phyloP scores from a whole-genome alignment of 2,888 invertebrate genomes.

The Plagiodera versicolora region DNA sequence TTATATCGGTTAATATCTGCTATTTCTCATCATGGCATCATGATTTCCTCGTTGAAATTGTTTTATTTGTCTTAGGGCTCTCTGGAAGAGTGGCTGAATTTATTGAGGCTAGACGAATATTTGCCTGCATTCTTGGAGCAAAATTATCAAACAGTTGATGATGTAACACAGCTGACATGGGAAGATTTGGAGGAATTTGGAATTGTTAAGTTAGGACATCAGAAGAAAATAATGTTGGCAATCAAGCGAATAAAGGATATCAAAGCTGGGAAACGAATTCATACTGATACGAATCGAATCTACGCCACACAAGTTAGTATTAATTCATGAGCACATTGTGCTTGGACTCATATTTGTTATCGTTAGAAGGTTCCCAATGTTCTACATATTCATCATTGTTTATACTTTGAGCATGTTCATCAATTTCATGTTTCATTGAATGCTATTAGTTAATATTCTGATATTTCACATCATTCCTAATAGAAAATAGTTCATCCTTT shows the following conservation, averaged over 20 bases:
- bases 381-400: conserved; percentile 20
- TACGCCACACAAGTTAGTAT: conserved; percentile 51
- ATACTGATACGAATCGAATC: conserved; percentile 51
- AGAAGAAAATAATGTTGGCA: conserved; percentile 96
- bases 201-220: conserved; percentile 91
- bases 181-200: conserved; percentile 99
- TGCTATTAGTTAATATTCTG: conserved; percentile 13
- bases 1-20: not conserved
- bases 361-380: conserved; percentile 1
- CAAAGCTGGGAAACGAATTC: conserved; percentile 77
- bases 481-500: not conserved
- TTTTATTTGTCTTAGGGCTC: conserved; percentile 66
- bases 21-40: too few species aligned
- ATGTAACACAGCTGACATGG: conserved; percentile 95
- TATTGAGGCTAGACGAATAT: conserved; percentile 91
- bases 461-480: conserved; percentile 26
- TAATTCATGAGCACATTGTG: not conserved
- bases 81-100: conserved; percentile 91
- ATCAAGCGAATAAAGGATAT: conserved; percentile 96
- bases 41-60: not conserved
- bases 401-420: conserved; percentile 39
- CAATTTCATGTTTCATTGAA: not conserved
- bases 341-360: conserved; percentile 13
- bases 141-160: conserved; percentile 91
- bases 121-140: conserved; percentile 86